Evolutionary conservation across 2,113 vertebrate species (phyloP), one percentile per base, ranked within the genome.

Genomic region (Phrynosoma platyrhinos): DNA sequence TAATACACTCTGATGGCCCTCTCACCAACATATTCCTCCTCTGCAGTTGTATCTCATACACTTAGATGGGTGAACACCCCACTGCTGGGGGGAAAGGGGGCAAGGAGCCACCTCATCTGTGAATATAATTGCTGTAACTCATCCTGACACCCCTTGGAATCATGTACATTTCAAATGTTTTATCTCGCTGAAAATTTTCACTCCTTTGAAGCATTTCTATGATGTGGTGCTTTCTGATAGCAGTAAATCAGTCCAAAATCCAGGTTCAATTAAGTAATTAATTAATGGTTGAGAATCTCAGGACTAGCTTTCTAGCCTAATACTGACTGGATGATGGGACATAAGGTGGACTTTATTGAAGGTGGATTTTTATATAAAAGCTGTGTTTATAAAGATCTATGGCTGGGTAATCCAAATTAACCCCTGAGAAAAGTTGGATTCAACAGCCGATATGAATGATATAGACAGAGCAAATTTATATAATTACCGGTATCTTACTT

Each of bases 91-190:
- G 40, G 8, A 68, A 8, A 8, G 36, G 62, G 42, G 9, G 47
- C 9, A 53, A 42, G 42, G 72, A 78, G 36, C 74, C n/a, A 53
- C 18, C 42, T 36, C 72, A 69, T 77, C 42, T 77, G 53, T 75
- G 55, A 36, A 32, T 68, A 87, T 76, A 82, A 77, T 75, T 85
- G 74, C 62, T 47, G 16, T 27, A 69, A 79, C 40, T 30, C 64
- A 69, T 68, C 21, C 62, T 68, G 62, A 53, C 58, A 68, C 62
- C 30, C 18, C 75, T 69, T 86, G 42, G 58, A n/a, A 69, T 76
- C 42, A 23, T 23, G 42, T 42, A 79, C 36, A 86, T 78, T 58
- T 47, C 55, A 42, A 66, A 23, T 69, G 62, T 25, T 86, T 68
- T 25, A 47, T 58, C 21, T 20, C 20, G 36, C 52, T 27, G 52